These are phyloP conservation scores for Eufriesea mexicana DNA, from an alignment of 1,140 invertebrate genomes.

Conservation along the genomic window DNA sequence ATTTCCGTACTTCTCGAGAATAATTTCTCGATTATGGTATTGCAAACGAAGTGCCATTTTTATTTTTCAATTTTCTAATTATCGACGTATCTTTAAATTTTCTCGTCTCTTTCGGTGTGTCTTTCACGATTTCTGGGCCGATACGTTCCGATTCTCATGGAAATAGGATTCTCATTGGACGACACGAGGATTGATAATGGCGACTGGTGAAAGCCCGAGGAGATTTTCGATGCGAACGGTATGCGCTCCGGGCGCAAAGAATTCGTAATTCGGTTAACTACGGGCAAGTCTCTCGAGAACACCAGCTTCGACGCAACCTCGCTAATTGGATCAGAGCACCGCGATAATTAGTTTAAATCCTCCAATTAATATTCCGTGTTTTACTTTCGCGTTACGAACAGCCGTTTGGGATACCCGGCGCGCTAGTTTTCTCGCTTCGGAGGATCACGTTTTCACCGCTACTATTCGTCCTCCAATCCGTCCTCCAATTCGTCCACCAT, in stretches of 20 bases:
- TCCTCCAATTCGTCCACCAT: too few relatives aligned
- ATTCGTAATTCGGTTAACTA: slow-evolving; percentile 46
- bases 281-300: slow-evolving; percentile 31
- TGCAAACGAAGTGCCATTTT: too few relatives aligned
- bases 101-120: too few relatives aligned
- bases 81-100: too few relatives aligned
- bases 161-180: too few relatives aligned
- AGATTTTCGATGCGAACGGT: slow-evolving; percentile 11
- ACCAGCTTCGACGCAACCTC: slow-evolving; percentile 43
- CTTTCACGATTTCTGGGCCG: too few relatives aligned
- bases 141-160: too few relatives aligned
- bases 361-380: slow-evolving; percentile 71
- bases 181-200: neutral
- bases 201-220: neutral
- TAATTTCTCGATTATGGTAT: too few relatives aligned
- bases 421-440: neutral
- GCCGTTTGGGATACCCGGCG: slow-evolving; percentile 12
- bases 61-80: too few relatives aligned
- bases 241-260: slow-evolving; percentile 32
- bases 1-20: too few relatives aligned
- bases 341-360: slow-evolving; percentile 69
- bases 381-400: slow-evolving; percentile 65
- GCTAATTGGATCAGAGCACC: slow-evolving; percentile 61
- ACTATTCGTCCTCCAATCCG: neutral
- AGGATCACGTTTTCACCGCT: neutral